A percentile compares a stretch with the other conserved stretches of the same genome.
These are phyloP conservation scores for Syncerus caffer DNA, from an alignment of 2,797 vertebrate genomes.

Conservation along the genomic window DNA sequence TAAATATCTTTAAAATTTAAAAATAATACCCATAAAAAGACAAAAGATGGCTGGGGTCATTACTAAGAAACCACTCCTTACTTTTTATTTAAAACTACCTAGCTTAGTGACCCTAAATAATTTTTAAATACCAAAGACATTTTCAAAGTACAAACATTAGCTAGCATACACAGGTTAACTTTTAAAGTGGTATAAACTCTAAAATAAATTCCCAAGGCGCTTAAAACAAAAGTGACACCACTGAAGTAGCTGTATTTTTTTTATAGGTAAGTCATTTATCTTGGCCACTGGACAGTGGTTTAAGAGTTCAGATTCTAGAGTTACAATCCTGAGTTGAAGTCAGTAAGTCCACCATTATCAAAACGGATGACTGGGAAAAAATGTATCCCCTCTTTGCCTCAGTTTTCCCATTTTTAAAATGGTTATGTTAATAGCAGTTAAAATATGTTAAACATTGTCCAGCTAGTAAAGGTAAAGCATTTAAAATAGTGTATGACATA, in stretches of 20 bases:
- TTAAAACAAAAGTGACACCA: neutral
- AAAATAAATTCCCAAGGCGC: neutral
- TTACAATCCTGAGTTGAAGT: neutral
- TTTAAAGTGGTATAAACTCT: neutral
- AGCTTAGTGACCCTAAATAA: neutral
- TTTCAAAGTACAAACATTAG: conserved; percentile 1
- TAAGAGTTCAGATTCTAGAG: neutral
- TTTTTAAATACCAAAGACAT: neutral
- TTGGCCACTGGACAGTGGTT: neutral
- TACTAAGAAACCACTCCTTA: neutral
- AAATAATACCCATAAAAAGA: neutral
- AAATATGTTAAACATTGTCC: neutral
- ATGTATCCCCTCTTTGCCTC: neutral
- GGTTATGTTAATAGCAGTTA: neutral
- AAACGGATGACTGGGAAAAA: neutral
- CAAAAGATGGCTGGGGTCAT: neutral
- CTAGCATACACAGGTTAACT: neutral
- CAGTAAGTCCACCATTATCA: neutral
- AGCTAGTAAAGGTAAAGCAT: neutral
- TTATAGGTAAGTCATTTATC: neutral
- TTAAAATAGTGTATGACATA: neutral
- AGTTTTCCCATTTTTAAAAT: neutral
- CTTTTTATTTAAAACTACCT: neutral
- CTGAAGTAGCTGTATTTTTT: neutral
- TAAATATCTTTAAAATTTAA: neutral